These are phyloP conservation scores for Sebastes nivosus DNA, from an alignment of 2,797 vertebrate genomes.

Conservation along the genomic window DNA sequence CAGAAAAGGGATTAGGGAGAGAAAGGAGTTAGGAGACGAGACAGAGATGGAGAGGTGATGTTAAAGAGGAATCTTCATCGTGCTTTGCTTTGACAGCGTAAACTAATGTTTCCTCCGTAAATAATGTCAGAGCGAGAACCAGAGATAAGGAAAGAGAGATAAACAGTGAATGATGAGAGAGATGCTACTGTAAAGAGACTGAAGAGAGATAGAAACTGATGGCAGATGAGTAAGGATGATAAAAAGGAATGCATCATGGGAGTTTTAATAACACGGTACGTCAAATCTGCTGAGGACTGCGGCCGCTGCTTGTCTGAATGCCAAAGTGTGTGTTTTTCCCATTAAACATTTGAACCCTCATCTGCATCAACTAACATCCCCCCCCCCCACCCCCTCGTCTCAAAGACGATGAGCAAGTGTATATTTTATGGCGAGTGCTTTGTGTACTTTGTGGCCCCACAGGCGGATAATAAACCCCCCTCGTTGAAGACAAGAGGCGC, in stretches of 20 bases:
- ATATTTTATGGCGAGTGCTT: slow-evolving; percentile 30
- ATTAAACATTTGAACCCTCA: slow-evolving; percentile 42
- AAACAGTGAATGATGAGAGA: slow-evolving; percentile 11
- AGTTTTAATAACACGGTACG: slow-evolving; percentile 55
- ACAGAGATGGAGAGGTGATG: slow-evolving; percentile 10
- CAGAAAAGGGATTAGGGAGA: background rate
- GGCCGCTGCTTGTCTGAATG: background rate
- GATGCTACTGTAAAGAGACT: background rate
- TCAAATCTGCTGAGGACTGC: slow-evolving; percentile 30
- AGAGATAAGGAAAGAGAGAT: background rate
- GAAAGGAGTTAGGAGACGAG: background rate
- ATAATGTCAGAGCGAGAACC: background rate
- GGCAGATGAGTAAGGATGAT: background rate
- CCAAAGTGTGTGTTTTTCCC: background rate
- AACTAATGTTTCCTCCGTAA: slow-evolving; percentile 17
- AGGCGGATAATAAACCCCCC: slow-evolving; percentile 1
- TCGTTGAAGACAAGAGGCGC: background rate
- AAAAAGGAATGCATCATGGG: slow-evolving; percentile 38
- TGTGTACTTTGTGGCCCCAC: slow-evolving; percentile 31
- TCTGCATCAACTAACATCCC: slow-evolving; percentile 9
- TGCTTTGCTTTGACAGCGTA: background rate
- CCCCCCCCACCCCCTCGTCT: background rate
- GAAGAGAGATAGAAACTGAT: background rate
- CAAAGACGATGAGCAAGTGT: slow-evolving; percentile 31
- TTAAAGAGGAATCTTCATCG: background rate